A percentile compares a stretch with the other conserved stretches of the same genome.
Conservation (phyloP, 2,888 invertebrate species). For the Eupithecia tripunctaria region DNA sequence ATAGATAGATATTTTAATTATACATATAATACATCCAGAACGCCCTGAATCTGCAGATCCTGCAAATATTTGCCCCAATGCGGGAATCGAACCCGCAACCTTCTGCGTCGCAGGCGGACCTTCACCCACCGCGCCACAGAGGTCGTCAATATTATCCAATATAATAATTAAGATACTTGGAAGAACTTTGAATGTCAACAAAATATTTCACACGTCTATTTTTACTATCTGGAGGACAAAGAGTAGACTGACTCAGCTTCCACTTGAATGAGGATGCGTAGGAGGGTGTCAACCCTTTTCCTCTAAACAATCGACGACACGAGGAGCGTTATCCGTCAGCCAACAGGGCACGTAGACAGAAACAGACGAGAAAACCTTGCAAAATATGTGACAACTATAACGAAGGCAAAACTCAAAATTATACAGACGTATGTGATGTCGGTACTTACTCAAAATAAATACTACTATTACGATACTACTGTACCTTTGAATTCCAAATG, state of each 20-base stretch:
- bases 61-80: too few species aligned
- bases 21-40: too few species aligned
- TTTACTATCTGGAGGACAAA: conserved; percentile 38
- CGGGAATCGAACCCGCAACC: too few species aligned
- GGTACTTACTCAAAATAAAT: background rate
- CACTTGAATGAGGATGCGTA: conserved; percentile 76
- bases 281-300: conserved; percentile 78
- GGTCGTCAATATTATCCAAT: too few species aligned
- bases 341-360: conserved; percentile 55
- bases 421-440: background rate
- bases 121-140: too few species aligned
- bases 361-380: conserved; percentile 49
- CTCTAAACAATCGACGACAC: conserved; percentile 65
- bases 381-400: conserved; percentile 43
- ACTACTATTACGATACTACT: background rate
- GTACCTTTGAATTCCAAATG: background rate
- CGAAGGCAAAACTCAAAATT: background rate
- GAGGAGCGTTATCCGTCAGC: conserved; percentile 67
- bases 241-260: conserved; percentile 60
- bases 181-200: conserved; percentile 11
- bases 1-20: too few species aligned
- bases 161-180: background rate
- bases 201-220: conserved; percentile 16
- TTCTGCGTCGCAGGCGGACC: too few species aligned
- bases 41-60: too few species aligned